Evolutionary conservation across 2,888 invertebrate species (phyloP), one percentile per base, ranked within the genome.

Genomic region (Macrophya annulata): DNA sequence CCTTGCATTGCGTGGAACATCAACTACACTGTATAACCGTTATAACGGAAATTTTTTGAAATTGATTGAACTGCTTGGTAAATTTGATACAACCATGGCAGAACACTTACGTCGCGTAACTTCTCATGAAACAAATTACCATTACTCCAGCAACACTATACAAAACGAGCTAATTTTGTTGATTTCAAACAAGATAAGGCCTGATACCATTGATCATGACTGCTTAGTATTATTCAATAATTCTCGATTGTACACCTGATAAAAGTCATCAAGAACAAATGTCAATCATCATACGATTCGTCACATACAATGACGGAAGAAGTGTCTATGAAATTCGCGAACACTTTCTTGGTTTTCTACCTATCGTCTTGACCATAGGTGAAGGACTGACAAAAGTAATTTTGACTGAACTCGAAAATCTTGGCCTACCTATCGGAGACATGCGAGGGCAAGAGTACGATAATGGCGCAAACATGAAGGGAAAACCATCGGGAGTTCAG

Each of bases 221-320:
- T 72, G 72, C 86, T 4, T 88, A 88, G 86, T 90, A 90, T 86
- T 90, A 84, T 86, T 89, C 89, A 72, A 88, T 90, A 77, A 89
- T 89, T 51, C 76, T 88, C 37, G 89, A 90, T 85, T 89, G 88
- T 65, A 89, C 89, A 12, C 89, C 88, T 31, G 90, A 90, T 85
- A 86, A 86, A 72, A 85, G 84, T 72, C 87, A 88, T 43, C 76
- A 74, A 37, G 90, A 91, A 84, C 89, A 91, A 88, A 85, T 90
- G 55, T 88, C 86, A 83, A 59, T 89, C 72, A 86, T 89, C n/a
- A 85, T 89, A 71, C 76, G 88, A 86, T 88, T 87, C 86, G 87
- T 88, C 43, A 87, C 87, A 76, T 84, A 62, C 77, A 85, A 85
- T 85, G 84, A 82, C 74, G 85, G 65, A 86, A 82, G 85, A 82